Evolutionary conservation across 1,140 invertebrate species (phyloP), one percentile per base, ranked within the genome.

Genomic region (Drosophila nigromelanica): DNA sequence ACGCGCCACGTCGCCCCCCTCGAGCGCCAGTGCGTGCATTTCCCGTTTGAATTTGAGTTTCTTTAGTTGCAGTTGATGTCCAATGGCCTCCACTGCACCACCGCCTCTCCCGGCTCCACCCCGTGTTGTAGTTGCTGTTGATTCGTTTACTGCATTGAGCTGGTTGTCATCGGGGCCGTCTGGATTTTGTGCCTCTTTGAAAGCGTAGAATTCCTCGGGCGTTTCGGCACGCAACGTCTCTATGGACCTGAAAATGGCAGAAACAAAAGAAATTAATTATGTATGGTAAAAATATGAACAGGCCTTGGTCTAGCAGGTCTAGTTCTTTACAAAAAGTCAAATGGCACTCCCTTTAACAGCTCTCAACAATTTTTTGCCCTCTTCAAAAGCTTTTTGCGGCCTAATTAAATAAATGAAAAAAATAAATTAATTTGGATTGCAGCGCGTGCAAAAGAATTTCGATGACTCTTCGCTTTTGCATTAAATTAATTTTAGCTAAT

Each of bases 221-320:
- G 80, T 90, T 75, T 91, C 89, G 63, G 82, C 75, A 54, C 81
- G 73, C 67, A 91, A 54, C 33, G 82, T 91, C 83, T 91, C 86
- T 73, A 75, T 91, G 77, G 90, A 91, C 75, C 89, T 91, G 81
- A 18, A 86, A 89, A 47, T 48, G 67, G 55, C 12, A 37, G 37
- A 62, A 61, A 55, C 33, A 35, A 35, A 35, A 4, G 14, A 14
- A 33, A 35, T 33, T 4, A 10, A 5, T 21, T 39, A n/a, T 14
- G n/a, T 40, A 14, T 14, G n/a, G 4, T 5, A 12, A n/a, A 37
- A 37, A 43, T 24, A 55, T 21, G 11, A 14, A 18, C 11, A 39
- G 8, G 15, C 10, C 21, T 40, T 55, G 4, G 8, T 43, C 39
- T 43, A 43, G 21, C 27, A 42, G 4, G 8, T 43, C 39, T 43